Percentiles rank a stretch among this genome's conserved stretches.
phyloP scores from a whole-genome alignment of 2,113 vertebrate species.

The Burhinus bistriatus region DNA sequence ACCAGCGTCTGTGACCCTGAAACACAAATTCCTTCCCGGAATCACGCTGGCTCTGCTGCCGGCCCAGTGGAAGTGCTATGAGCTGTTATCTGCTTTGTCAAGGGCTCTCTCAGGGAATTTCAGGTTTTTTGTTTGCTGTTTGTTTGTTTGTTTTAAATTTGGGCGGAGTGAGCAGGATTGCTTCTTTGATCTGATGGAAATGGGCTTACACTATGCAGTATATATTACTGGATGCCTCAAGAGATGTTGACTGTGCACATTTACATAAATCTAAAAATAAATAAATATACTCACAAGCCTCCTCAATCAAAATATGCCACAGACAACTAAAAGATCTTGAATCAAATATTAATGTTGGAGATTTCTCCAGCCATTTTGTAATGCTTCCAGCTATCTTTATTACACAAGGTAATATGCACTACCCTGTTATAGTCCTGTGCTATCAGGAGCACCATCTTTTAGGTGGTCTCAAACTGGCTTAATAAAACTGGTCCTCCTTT shows the following conservation, averaged over 20 bases:
- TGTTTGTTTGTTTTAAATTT: not conserved
- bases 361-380: slow-evolving; percentile 72
- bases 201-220: rapidly evolving
- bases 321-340: slow-evolving; percentile 75
- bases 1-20: not conserved
- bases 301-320: slow-evolving; percentile 81
- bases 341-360: slow-evolving; percentile 81
- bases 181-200: not conserved
- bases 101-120: not conserved
- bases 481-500: slow-evolving; percentile 7
- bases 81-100: not conserved
- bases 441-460: slow-evolving; percentile 67
- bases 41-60: rapidly evolving
- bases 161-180: not conserved
- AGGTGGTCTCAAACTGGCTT: slow-evolving; percentile 29
- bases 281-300: slow-evolving; percentile 67
- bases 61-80: rapidly evolving
- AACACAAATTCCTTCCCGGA: not conserved
- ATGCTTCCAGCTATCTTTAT: slow-evolving; percentile 72
- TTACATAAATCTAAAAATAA: slow-evolving; percentile 68
- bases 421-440: slow-evolving; percentile 58
- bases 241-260: slow-evolving; percentile 45
- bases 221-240: not conserved
- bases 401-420: slow-evolving; percentile 69
- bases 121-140: not conserved